phyloP scores from a whole-genome alignment of 2,113 vertebrate species.

The Lichenostomus cassidix region DNA sequence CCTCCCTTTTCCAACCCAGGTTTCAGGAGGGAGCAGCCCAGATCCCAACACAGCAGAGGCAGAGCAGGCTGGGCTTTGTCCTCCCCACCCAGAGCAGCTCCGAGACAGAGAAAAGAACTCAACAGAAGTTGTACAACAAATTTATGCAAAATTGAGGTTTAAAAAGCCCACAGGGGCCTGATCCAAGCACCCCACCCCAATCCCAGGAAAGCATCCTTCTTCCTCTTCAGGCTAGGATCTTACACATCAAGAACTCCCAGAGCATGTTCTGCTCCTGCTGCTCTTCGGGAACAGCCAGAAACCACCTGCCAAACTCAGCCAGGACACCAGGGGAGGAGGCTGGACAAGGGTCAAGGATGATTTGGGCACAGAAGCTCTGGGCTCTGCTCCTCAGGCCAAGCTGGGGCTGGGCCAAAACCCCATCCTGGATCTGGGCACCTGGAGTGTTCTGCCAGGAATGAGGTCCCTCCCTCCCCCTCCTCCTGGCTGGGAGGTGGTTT shows the following conservation, averaged over 20 bases:
- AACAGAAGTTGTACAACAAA: neutral
- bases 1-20: accelerated
- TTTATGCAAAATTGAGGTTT: neutral
- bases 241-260: neutral
- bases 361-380: neutral
- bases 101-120: neutral
- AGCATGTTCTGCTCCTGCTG: neutral
- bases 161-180: neutral
- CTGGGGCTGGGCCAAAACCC: neutral
- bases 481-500: neutral
- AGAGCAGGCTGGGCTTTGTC: neutral
- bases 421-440: too few relatives aligned
- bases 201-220: neutral
- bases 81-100: neutral
- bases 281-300: neutral
- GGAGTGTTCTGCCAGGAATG: neutral
- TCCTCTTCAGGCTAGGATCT: neutral
- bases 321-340: neutral
- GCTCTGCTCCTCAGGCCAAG: neutral
- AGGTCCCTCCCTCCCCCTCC: neutral
- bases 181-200: neutral
- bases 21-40: neutral
- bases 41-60: accelerated
- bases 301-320: neutral
- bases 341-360: accelerated